These are phyloP conservation scores for Lepisosteus osseus DNA, from an alignment of 2,113 vertebrate species.

Conservation along the genomic window DNA sequence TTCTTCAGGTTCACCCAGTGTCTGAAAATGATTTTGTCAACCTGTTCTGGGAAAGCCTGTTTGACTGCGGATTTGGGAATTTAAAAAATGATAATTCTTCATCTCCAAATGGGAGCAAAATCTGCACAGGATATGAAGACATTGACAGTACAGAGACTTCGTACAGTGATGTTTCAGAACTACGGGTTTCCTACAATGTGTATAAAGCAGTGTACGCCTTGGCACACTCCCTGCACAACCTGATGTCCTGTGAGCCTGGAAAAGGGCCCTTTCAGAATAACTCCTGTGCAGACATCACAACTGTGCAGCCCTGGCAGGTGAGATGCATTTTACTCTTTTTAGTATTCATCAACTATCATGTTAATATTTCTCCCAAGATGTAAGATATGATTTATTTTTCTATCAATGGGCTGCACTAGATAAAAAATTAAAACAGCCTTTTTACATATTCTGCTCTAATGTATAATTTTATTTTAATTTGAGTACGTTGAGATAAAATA, in stretches of 20 bases:
- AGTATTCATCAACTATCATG: no score
- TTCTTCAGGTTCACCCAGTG: not conserved
- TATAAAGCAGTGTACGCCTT: conserved; percentile 17
- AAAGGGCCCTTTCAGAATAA: conserved; percentile 14
- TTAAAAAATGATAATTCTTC: not conserved
- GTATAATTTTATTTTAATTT: no score
- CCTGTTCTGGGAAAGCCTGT: conserved; percentile 16
- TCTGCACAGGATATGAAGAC: not conserved
- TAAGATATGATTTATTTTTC: no score
- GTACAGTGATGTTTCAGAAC: conserved; percentile 9
- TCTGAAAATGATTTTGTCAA: not conserved
- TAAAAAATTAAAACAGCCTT: no score
- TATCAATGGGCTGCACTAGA: no score
- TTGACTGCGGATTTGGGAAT: not conserved
- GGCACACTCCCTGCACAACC: conserved; percentile 10
- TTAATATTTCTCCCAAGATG: no score
- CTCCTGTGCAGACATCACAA: conserved; percentile 8
- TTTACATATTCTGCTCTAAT: no score
- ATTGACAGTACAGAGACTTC: not conserved
- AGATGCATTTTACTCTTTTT: not conserved
- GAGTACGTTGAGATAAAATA: no score
- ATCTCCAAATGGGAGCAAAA: not conserved
- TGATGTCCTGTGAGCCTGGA: conserved; percentile 9
- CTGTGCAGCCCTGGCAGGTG: conserved; percentile 16
- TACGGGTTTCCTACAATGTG: conserved; percentile 4